Evolutionary conservation across 2,113 vertebrate genomes (phyloP).

Genomic region (Eretmochelys imbricata): DNA sequence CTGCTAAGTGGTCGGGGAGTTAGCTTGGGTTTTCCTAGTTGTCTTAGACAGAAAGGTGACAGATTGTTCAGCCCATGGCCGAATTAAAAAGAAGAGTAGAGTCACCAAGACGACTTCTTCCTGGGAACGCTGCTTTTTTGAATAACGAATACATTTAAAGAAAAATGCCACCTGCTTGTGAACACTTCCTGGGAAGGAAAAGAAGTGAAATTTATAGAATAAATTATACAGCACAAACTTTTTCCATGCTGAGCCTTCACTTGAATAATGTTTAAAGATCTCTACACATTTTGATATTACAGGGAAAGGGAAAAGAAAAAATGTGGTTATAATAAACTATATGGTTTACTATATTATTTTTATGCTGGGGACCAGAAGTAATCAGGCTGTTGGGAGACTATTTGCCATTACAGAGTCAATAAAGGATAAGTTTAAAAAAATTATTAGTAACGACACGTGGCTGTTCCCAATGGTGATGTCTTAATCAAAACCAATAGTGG

Average conservation of each 20-base stretch:
- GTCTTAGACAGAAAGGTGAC: background rate
- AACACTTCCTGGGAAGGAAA: background rate
- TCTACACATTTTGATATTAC: background rate
- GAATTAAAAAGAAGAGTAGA: background rate
- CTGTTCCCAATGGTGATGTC: background rate
- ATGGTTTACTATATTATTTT: slow-evolving; percentile 1
- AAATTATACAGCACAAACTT: background rate
- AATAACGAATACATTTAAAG: background rate
- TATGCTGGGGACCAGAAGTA: slow-evolving; percentile 3
- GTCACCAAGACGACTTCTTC: background rate
- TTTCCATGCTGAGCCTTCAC: background rate
- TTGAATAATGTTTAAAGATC: background rate
- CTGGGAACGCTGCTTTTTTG: background rate
- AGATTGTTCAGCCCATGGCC: background rate
- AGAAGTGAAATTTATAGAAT: background rate
- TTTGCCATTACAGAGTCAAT: slow-evolving; percentile 17
- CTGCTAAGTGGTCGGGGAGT: no score
- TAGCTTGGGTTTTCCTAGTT: background rate
- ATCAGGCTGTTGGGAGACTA: background rate
- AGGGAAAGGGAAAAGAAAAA: background rate
- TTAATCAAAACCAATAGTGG: slow-evolving; percentile 27
- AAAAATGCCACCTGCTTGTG: background rate
- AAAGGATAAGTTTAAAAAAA: slow-evolving; percentile 10
- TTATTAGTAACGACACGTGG: background rate
- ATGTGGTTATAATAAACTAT: background rate